Evolutionary conservation across 2,888 invertebrate species (phyloP).

Genomic region (Digitonthophagus gazella): DNA sequence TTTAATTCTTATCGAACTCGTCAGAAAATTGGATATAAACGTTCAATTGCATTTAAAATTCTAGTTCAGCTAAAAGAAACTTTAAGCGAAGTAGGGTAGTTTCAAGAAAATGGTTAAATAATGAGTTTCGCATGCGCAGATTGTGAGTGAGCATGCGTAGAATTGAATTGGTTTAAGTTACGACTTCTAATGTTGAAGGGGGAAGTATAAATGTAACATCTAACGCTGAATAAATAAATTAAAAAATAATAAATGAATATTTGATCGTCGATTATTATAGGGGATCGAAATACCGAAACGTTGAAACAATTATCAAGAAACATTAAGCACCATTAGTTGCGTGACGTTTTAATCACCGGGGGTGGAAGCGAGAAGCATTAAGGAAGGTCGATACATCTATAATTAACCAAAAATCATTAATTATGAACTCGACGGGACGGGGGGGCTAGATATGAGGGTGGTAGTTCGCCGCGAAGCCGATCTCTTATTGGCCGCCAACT

Average conservation of each 20-base stretch:
- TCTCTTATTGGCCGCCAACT: not conserved
- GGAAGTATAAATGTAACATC: too few species aligned
- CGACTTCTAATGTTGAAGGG: too few species aligned
- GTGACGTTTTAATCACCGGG: not conserved
- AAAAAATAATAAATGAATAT: not conserved
- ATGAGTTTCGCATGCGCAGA: too few species aligned
- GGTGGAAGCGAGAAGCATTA: not conserved
- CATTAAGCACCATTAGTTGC: not conserved
- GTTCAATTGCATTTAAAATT: too few species aligned
- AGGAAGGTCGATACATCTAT: not conserved
- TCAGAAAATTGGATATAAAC: too few species aligned
- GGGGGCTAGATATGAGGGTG: not conserved
- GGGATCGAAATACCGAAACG: not conserved
- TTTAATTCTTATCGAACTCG: too few species aligned
- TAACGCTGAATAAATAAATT: too few species aligned
- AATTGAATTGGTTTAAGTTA: too few species aligned
- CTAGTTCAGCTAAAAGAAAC: too few species aligned
- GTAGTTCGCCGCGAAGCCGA: not conserved
- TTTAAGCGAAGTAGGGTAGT: too few species aligned
- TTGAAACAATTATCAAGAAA: not conserved
- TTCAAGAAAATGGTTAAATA: too few species aligned
- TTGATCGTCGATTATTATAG: not conserved
- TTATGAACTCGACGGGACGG: not conserved
- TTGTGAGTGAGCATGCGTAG: too few species aligned
- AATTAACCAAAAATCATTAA: slow-evolving; percentile 12